Evolutionary conservation across 1,140 invertebrate species (phyloP).

Genomic region (Colletes gigas): DNA sequence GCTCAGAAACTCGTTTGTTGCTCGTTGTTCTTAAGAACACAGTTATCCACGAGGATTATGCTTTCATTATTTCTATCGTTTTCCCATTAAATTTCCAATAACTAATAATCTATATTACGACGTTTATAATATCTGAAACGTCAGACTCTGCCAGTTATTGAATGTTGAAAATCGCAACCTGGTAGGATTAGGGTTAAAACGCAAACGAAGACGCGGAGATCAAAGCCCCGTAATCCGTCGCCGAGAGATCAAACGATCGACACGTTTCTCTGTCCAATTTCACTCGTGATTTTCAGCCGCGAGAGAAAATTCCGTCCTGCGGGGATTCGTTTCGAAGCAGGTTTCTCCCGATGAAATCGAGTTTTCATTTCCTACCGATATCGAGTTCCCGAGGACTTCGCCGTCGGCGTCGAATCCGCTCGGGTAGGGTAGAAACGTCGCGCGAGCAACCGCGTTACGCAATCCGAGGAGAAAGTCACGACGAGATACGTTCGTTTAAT

Average conservation of each 20-base stretch:
- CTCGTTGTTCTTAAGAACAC: too few relatives aligned
- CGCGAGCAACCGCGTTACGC: not conserved
- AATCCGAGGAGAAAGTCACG: constrained; percentile 33
- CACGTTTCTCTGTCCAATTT: not conserved
- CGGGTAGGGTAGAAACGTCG: not conserved
- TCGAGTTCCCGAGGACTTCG: not conserved
- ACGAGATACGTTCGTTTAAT: constrained; percentile 12
- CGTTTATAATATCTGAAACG: too few relatives aligned
- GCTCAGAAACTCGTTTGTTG: too few relatives aligned
- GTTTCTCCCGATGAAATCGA: constrained; percentile 3
- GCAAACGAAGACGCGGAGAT: too few relatives aligned
- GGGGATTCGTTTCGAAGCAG: constrained; percentile 1
- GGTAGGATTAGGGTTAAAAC: too few relatives aligned
- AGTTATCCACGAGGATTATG: too few relatives aligned
- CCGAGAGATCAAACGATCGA: not conserved
- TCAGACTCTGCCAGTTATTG: too few relatives aligned
- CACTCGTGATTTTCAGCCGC: not conserved
- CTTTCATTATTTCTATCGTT: too few relatives aligned
- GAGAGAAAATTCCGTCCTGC: not conserved
- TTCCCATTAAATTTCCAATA: too few relatives aligned
- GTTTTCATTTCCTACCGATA: constrained; percentile 25
- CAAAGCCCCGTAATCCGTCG: not conserved
- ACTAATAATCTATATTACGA: too few relatives aligned
- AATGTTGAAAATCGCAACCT: too few relatives aligned
- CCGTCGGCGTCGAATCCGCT: not conserved